phyloP scores from a whole-genome alignment of 2,113 vertebrate genomes.

The Tapirus terrestris region DNA sequence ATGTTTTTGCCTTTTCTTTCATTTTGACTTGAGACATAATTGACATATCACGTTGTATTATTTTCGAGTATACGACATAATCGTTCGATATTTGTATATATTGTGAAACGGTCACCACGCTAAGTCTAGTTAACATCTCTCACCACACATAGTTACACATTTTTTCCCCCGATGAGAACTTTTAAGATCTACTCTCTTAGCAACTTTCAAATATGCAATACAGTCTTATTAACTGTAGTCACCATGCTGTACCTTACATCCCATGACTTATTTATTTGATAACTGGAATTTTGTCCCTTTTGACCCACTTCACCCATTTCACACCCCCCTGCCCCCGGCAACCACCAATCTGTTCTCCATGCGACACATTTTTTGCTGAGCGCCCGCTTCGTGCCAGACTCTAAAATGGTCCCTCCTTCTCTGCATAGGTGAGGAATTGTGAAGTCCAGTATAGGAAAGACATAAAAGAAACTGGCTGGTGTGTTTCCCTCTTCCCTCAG shows the following conservation, averaged over 20 bases:
- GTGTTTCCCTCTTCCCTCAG: not conserved
- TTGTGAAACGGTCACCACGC: not conserved
- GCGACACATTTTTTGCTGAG: not conserved
- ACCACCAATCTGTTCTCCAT: not conserved
- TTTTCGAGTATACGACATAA: not conserved
- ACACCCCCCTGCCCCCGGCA: accelerated
- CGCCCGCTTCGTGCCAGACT: not conserved
- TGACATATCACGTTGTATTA: not conserved
- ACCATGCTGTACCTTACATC: not conserved
- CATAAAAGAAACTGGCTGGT: not conserved
- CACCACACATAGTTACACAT: not conserved
- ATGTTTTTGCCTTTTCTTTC: not conserved
- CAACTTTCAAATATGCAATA: not conserved
- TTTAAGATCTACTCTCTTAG: not conserved
- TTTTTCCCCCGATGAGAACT: not conserved
- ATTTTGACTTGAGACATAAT: not conserved
- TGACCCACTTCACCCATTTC: not conserved
- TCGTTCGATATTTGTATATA: not conserved
- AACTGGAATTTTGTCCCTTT: not conserved
- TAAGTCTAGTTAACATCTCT: not conserved
- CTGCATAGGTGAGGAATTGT: not conserved
- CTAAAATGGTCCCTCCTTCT: not conserved
- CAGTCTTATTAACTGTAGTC: not conserved
- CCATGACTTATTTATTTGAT: not conserved
- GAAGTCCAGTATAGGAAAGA: not conserved